A percentile compares a stretch with the other conserved stretches of the same genome.
phyloP scores from a whole-genome alignment of 2,888 invertebrate genomes.

The Pycnomerus fuliginosus region DNA sequence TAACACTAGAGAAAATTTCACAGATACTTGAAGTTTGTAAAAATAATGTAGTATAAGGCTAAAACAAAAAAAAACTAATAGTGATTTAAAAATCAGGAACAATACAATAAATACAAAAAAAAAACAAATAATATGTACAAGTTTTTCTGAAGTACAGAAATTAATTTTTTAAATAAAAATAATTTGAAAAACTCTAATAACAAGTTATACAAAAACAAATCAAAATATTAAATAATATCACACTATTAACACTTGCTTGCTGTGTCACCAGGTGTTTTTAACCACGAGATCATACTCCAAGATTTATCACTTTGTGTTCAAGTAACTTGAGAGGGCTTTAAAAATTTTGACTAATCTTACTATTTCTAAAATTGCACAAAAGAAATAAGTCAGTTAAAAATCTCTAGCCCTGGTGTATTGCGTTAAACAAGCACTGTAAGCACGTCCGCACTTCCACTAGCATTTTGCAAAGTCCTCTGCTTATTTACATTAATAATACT shows the following conservation, averaged over 20 bases:
- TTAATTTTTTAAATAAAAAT: conserved; percentile 46
- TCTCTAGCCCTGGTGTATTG: no score
- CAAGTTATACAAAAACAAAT: conserved; percentile 49
- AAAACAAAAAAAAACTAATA: conserved; percentile 23
- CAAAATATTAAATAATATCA: conserved; percentile 55
- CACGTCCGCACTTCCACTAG: conserved; percentile 50
- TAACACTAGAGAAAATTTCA: conserved; percentile 32
- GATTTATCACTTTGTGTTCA: conserved; percentile 35
- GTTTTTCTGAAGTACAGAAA: conserved; percentile 39
- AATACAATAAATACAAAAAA: conserved; percentile 50
- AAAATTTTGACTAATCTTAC: conserved; percentile 11
- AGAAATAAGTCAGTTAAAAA: no score
- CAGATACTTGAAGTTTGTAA: conserved; percentile 28
- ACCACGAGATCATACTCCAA: conserved; percentile 52
- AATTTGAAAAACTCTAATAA: conserved; percentile 46
- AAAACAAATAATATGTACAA: conserved; percentile 46
- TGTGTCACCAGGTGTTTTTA: conserved; percentile 47
- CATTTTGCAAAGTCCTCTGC: conserved; percentile 50
- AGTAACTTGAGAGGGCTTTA: conserved; percentile 10
- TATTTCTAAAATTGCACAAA: conserved; percentile 36
- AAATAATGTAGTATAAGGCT: conserved; percentile 13
- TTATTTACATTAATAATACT: conserved; percentile 64
- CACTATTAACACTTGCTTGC: conserved; percentile 51
- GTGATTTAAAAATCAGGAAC: conserved; percentile 49
- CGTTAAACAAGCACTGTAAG: conserved; percentile 59